Evolutionary conservation across 2,888 invertebrate species (phyloP).

Genomic region (Melanchra persicariae): DNA sequence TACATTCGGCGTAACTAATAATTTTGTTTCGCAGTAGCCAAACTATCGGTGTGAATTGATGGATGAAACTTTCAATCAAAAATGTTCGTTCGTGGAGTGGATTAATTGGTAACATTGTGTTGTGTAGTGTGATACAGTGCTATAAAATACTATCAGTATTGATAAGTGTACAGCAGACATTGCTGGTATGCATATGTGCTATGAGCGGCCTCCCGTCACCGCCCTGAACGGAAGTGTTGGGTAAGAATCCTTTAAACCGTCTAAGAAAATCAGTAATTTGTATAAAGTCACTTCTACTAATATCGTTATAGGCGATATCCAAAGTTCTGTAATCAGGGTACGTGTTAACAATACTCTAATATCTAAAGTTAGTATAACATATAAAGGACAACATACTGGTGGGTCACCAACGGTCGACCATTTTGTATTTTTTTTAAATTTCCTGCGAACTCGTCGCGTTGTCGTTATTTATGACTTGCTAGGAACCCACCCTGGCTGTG

Average conservation of each 20-base stretch:
- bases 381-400: conserved; percentile 20
- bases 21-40: conserved; percentile 75
- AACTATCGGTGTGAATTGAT: conserved; percentile 66
- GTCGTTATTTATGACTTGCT: conserved; percentile 65
- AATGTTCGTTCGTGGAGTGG: conserved; percentile 88
- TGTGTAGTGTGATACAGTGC: conserved; percentile 61
- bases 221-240: conserved; percentile 87
- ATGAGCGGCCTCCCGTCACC: conserved; percentile 87
- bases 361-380: conserved; percentile 41
- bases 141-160: conserved; percentile 68
- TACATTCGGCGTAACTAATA: conserved; percentile 72
- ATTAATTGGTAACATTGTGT: conserved; percentile 73
- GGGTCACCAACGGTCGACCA: conserved; percentile 43
- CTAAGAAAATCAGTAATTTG: neutral
- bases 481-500: conserved; percentile 34
- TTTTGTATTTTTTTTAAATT: conserved; percentile 62
- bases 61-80: conserved; percentile 74
- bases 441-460: conserved; percentile 58
- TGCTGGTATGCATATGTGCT: conserved; percentile 90
- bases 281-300: neutral
- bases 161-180: conserved; percentile 77
- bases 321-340: conserved; percentile 10
- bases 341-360: conserved; percentile 14
- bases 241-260: conserved; percentile 72
- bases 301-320: neutral